A percentile compares a stretch with the other conserved stretches of the same genome.
Conservation (phyloP, 2,888 invertebrate genomes). For the Chrysolina americana region DNA sequence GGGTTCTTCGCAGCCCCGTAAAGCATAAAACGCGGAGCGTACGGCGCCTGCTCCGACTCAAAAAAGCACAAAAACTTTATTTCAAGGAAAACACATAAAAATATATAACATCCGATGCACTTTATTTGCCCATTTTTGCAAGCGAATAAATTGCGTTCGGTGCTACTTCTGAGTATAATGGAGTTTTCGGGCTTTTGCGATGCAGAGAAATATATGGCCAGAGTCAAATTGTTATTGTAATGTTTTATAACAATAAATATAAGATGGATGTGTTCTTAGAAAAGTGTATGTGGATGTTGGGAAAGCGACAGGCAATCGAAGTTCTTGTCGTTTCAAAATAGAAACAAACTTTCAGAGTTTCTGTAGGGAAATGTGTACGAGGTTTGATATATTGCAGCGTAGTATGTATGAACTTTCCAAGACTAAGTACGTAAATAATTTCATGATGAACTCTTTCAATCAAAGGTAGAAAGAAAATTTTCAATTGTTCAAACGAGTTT, state of each 20-base stretch:
- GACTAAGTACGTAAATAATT: not conserved
- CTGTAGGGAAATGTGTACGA: not conserved
- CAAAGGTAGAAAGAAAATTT: no score
- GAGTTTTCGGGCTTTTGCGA: slow-evolving; percentile 53
- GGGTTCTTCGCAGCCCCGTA: slow-evolving; percentile 26
- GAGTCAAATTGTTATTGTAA: slow-evolving; percentile 58
- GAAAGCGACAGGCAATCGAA: not conserved
- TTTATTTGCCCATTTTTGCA: slow-evolving; percentile 66
- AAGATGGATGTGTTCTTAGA: not conserved
- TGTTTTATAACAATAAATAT: slow-evolving; percentile 45
- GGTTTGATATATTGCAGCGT: not conserved
- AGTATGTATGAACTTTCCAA: not conserved
- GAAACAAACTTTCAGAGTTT: not conserved
- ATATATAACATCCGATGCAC: slow-evolving; percentile 69
- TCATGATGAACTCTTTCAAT: no score
- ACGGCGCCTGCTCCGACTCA: slow-evolving; percentile 49
- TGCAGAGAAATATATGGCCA: slow-evolving; percentile 53
- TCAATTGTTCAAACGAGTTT: no score
- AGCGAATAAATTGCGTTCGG: slow-evolving; percentile 64
- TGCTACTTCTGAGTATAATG: slow-evolving; percentile 63
- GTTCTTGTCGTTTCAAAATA: not conserved
- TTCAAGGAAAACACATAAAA: slow-evolving; percentile 69
- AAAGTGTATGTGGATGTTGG: not conserved
- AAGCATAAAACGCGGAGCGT: slow-evolving; percentile 43
- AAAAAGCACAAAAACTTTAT: slow-evolving; percentile 67